Evolutionary conservation across 1,140 invertebrate genomes (phyloP), one percentile per base, ranked within the genome.

Genomic region (Magallana gigas): DNA sequence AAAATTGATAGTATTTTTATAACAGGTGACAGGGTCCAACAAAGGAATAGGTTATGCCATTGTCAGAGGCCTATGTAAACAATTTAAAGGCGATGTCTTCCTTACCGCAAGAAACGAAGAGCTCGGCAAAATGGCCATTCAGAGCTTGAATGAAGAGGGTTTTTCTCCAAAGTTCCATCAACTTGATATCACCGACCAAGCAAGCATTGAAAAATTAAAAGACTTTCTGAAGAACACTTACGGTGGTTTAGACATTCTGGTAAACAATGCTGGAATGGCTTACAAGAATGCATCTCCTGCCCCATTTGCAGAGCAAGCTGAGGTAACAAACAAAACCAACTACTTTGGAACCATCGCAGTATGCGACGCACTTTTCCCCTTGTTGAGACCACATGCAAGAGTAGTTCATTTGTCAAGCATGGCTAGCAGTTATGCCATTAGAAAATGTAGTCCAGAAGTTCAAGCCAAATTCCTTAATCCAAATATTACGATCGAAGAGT

Each of bases 261-360:
- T 98, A 0, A 98, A 98, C 92, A 98, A 98, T 95, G 97, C 97
- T 83, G 97, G 96, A 0, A 97, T 98, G 81, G 96, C 97, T 4
- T 97, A 96, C 92, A 97, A 95, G 92, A 58, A 62, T 80, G 84
- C 90, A 84, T 95, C 96, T 0, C 95, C 95, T 1, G 96, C 96
- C 86, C 96, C 97, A 0, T 96, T 96, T 87, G 91, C 93, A 1
- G 95, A 96, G 16, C 97, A 97, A 95, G 97, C 97, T 0, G 96
- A 96, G 90, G 95, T 96, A 89, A 97, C 97, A 0, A 91, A 97
- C 1, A 92, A 92, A 64, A 96, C 96, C 0, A 98, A 98, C 93
- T 97, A 96, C 92, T 97, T 96, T 91, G 96, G 95, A 12, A 95
- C 96, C 2, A 90, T 97, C 18, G 95, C 95, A 59, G 95, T 96